These are phyloP conservation scores for Struthidea cinerea DNA, from an alignment of 2,113 vertebrate species.

Conservation along the genomic window DNA sequence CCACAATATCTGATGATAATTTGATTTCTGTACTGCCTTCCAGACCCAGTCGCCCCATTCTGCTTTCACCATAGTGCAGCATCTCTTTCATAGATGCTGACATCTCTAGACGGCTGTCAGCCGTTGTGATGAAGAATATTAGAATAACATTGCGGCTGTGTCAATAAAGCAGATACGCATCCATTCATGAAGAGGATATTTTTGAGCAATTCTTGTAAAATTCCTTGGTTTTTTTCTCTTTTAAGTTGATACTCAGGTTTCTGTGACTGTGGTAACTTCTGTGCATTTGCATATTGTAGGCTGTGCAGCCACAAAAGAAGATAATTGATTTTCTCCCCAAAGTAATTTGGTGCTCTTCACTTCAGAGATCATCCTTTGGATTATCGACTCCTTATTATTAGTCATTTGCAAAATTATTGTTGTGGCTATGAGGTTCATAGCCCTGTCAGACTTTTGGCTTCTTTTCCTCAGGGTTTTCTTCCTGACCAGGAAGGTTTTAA, in stretches of 20 bases:
- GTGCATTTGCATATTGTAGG: conserved; percentile 52
- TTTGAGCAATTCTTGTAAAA: background rate
- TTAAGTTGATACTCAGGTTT: conserved; percentile 8
- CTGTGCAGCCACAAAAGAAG: conserved; percentile 35
- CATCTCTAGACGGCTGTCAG: conserved; percentile 19
- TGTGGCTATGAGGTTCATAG: conserved; percentile 31
- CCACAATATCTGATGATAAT: conserved; percentile 36
- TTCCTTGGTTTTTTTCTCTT: background rate
- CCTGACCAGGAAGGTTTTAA: conserved; percentile 40
- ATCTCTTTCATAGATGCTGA: conserved; percentile 35
- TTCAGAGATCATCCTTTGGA: conserved; percentile 66
- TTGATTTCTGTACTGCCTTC: conserved; percentile 27
- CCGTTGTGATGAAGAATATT: background rate
- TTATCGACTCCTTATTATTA: conserved; percentile 63
- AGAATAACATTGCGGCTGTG: background rate
- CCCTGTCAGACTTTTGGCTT: conserved; percentile 24
- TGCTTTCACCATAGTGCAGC: background rate
- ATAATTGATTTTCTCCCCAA: conserved; percentile 65
- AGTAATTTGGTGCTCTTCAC: conserved; percentile 63
- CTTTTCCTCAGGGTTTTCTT: conserved; percentile 34
- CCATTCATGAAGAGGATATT: background rate
- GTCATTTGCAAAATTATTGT: conserved; percentile 63
- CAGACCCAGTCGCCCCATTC: background rate
- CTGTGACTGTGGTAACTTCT: conserved; percentile 40
- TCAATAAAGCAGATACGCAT: background rate